Base-by-base conservation (phyloP, 2,888 invertebrate species). In the Pterostichus niger region DNA sequence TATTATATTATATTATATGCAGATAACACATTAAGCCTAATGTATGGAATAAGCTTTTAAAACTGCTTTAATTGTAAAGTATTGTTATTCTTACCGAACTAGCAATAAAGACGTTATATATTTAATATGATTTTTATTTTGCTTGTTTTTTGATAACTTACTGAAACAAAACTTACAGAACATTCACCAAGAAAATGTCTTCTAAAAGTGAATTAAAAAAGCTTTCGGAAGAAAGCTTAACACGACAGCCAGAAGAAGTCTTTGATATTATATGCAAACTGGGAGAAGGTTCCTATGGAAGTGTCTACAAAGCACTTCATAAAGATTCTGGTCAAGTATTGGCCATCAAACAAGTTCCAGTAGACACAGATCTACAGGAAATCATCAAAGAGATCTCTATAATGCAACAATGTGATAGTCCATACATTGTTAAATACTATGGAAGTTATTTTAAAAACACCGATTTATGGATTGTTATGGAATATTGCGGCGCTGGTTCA, bases 331-430 rank as follows among this genome's bases (percentile, higher is more conserved):
- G 97, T 73, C 97, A 94, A 89, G 93, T 94, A 44, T 92, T 98
- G 88, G 98, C 98, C 84, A 98, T 99, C 88, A 99, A 99, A 90
- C 96, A 98, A 92, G 97, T 98, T 85, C 98, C 98, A 7, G 98
- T 99, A 73, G 98, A 98, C 91, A 98, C 98, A 1, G 98, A 98
- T 91, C 93, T 98, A 86, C 97, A 98, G 90, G 98, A 98, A 92
- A 98, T 98, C 88, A 98, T 98, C 89, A 98, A 98, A 91, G 98
- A 99, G 92, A 99, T 99, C 88, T 98, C 98, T 86, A 99, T 99
- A 88, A 99, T 99, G 99, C 98, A 99, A 92, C 98, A 99, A 91
- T 99, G 99, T 91, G 98, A 99, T 92, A 97, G 96, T 87, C 97
- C 97, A 68, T 98, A 96, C 91, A 98, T 99, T 85, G 98, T 99